Percentiles rank a stretch among this genome's conserved stretches.
Evolutionary conservation across 2,888 invertebrate genomes (phyloP).

Genomic region (Himalopsyche japonica): DNA sequence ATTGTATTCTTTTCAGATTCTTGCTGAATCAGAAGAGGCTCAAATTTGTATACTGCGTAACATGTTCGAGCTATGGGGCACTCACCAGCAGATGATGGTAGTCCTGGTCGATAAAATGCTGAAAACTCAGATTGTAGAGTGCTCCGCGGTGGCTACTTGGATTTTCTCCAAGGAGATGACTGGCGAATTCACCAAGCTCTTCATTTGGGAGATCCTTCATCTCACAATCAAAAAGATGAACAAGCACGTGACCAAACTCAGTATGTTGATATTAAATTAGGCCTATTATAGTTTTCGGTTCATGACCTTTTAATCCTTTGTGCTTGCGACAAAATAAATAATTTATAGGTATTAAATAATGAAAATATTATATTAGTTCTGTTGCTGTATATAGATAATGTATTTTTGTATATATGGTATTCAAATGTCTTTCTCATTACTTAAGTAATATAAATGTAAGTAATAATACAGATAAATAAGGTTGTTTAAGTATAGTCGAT

Average conservation of each 20-base stretch:
- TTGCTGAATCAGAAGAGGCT: conserved; percentile 93
- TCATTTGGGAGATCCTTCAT: conserved; percentile 96
- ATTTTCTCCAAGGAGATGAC: conserved; percentile 95
- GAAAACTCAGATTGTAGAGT: conserved; percentile 96
- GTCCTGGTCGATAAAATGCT: conserved; percentile 96
- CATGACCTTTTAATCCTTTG: no score
- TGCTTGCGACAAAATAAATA: no score
- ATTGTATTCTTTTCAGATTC: conserved; percentile 60
- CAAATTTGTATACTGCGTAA: conserved; percentile 92
- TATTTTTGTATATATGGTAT: no score
- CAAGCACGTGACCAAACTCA: conserved; percentile 86
- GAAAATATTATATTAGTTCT: no score
- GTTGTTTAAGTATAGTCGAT: no score
- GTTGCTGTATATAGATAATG: no score
- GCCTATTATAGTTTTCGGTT: no score
- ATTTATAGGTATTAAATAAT: no score
- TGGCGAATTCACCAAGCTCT: conserved; percentile 87
- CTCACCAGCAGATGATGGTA: conserved; percentile 96
- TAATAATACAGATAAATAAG: no score
- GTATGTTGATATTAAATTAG: conserved; percentile 49
- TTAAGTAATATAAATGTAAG: no score
- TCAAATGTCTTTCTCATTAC: no score
- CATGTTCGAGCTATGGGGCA: conserved; percentile 93
- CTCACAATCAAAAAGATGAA: conserved; percentile 96
- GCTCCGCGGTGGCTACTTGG: conserved; percentile 97